A percentile compares a stretch with the other conserved stretches of the same genome.
phyloP scores from a whole-genome alignment of 2,113 vertebrate species.

The Muntiacus reevesi region DNA sequence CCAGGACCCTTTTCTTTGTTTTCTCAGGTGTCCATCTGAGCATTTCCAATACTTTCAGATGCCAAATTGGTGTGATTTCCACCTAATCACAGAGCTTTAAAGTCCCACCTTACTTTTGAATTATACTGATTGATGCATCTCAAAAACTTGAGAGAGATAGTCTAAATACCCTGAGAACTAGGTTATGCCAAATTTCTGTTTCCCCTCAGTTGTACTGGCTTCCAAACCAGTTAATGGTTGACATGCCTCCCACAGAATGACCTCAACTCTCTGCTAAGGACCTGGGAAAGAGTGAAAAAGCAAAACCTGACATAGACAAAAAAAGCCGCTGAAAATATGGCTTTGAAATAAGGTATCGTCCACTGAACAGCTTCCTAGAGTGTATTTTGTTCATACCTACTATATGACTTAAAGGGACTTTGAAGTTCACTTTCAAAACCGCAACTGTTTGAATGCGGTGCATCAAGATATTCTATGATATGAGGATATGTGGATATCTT shows the following conservation, averaged over 20 bases:
- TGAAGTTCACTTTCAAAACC: slow-evolving; percentile 47
- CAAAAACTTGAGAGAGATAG: not conserved
- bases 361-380: slow-evolving; percentile 1
- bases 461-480: slow-evolving; percentile 64
- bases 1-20: not conserved
- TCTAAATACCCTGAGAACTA: not conserved
- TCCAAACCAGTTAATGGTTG: not conserved
- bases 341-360: slow-evolving; percentile 56
- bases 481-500: slow-evolving; percentile 16
- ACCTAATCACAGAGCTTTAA: not conserved
- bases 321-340: not conserved
- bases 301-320: not conserved
- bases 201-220: not conserved
- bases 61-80: not conserved
- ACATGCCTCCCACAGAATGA: not conserved
- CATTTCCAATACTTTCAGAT: not conserved
- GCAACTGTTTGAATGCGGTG: slow-evolving; percentile 40
- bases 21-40: not conserved
- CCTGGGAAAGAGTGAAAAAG: not conserved
- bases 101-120: not conserved
- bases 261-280: not conserved
- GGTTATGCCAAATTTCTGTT: not conserved
- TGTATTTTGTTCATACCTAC: not conserved
- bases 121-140: not conserved
- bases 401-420: not conserved